Evolutionary conservation across 2,797 vertebrate genomes (phyloP), one percentile per base, ranked within the genome.

Genomic region (Xenopus petersii): DNA sequence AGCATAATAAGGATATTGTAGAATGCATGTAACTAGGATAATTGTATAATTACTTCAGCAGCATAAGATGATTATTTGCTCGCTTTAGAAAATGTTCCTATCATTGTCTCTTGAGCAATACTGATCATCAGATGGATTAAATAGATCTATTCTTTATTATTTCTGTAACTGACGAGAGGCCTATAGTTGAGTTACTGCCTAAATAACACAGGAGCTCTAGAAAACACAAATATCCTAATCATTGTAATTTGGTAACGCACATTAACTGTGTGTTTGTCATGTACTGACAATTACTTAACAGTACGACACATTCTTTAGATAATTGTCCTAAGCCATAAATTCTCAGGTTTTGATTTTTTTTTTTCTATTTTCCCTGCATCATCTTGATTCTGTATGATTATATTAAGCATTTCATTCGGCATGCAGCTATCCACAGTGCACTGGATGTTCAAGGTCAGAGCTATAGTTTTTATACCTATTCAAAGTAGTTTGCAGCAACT

Each of bases 211-310:
- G 2, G 16, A 47, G 63, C 13, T 17, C 16, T 47, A 26, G 17
- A 51, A 66, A 66, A 48, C 11, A 65, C 15, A 65, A 67, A 67
- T 16, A 48, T 48, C 47, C 12, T 67, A 55, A 67, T 67, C 66
- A 56, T 49, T 67, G 49, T 67, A 26, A 51, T 67, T 26, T 48
- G 49, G 21, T 26, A 67, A 67, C 26, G 12, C 48, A 30, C 12
- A 49, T 67, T 24, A 67, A 65, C 10, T 67, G 48, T 51, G 21
- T 42, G 4, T 54, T 51, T 54, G 47, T 33, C 48, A 67, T 56
- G 51, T 33, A 55, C 17, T 56, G 30, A 67, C 66, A 67, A 56
- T 55, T 67, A 56, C 49, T 2, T 9, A 36, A 36, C 30, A 67
- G 48, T 33, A 67, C 5, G 17, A 33, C 24, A 24, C 49, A 67